Conservation (phyloP, 2,888 invertebrate genomes). For the Nemotelus pantherinus region DNA sequence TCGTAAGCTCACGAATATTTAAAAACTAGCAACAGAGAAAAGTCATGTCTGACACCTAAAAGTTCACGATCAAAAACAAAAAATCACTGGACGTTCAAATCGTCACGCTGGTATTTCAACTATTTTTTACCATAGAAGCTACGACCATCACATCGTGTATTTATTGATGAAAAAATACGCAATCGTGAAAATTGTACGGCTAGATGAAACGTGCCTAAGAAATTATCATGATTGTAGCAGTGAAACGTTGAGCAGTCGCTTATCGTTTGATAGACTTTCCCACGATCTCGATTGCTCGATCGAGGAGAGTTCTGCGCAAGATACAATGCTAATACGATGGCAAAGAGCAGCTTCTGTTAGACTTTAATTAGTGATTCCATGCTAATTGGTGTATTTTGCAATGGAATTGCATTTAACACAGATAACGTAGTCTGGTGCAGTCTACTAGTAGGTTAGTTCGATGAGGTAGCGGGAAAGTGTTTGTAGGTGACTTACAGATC, state of each 20-base stretch:
- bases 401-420: constrained; percentile 14
- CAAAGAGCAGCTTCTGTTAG: constrained; percentile 5
- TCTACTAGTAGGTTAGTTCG: neutral
- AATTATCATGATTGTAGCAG: neutral
- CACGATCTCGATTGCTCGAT: constrained; percentile 15
- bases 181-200: neutral
- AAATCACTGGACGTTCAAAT: neutral
- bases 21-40: too few species aligned
- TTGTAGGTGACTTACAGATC: neutral
- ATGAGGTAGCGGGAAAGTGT: neutral
- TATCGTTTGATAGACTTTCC: constrained; percentile 11
- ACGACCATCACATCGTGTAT: neutral
- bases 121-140: neutral
- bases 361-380: constrained; percentile 20
- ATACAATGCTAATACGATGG: constrained; percentile 25
- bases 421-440: neutral
- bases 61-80: too few species aligned
- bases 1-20: too few species aligned
- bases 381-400: constrained; percentile 28
- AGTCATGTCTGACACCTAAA: too few species aligned
- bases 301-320: neutral
- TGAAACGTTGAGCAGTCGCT: neutral
- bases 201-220: neutral
- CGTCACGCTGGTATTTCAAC: neutral
- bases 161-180: neutral